Percentiles rank a stretch among this genome's conserved stretches.
These are phyloP conservation scores for Pygocentrus nattereri DNA, from an alignment of 2,797 vertebrate species.

Conservation along the genomic window DNA sequence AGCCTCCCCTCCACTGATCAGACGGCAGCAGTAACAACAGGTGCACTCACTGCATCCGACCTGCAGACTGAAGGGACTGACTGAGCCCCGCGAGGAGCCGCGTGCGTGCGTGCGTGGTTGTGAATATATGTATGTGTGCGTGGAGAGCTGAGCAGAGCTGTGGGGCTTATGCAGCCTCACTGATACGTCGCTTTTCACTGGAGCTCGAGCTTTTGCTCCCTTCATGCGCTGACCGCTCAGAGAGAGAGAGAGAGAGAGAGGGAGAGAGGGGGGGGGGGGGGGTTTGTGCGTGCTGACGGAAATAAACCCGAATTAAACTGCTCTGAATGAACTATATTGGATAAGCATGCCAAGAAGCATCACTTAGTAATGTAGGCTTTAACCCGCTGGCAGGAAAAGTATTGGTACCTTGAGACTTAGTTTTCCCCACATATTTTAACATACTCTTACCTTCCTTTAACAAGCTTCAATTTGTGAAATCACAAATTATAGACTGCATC, in stretches of 20 bases:
- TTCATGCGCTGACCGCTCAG: slow-evolving; percentile 23
- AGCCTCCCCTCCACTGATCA: slow-evolving; percentile 46
- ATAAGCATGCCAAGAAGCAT: neutral
- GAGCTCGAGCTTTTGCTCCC: slow-evolving; percentile 39
- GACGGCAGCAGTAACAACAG: slow-evolving; percentile 51
- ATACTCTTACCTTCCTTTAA: too few relatives aligned
- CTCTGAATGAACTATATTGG: neutral
- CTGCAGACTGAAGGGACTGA: slow-evolving; percentile 11
- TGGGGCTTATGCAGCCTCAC: slow-evolving; percentile 50
- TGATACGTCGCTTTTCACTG: slow-evolving; percentile 56
- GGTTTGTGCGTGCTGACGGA: neutral
- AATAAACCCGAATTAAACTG: neutral
- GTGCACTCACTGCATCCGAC: slow-evolving; percentile 46
- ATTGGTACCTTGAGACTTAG: neutral
- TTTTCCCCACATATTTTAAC: neutral
- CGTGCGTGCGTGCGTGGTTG: neutral
- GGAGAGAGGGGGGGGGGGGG: neutral
- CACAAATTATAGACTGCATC: too few relatives aligned
- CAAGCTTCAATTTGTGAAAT: too few relatives aligned
- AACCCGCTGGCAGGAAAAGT: neutral
- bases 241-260: neutral
- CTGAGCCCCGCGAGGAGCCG: slow-evolving; percentile 11
- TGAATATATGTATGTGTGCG: neutral
- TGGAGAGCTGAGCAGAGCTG: slow-evolving; percentile 5
- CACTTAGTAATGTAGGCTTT: neutral